Base-by-base conservation (phyloP, 1,140 invertebrate genomes). In the Antheraea mylitta region DNA sequence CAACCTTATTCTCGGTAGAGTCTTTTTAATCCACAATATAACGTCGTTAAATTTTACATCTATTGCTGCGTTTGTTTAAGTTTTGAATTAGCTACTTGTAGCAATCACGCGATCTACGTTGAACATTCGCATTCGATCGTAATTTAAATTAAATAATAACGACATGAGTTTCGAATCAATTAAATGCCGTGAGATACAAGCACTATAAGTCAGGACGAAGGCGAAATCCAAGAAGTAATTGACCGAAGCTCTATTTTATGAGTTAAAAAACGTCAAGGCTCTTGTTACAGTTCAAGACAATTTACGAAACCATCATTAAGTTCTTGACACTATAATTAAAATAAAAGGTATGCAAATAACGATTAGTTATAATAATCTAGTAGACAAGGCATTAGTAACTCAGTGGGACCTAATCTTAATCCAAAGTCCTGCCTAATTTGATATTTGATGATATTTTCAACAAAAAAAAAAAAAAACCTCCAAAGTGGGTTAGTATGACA, bases 151-250 rank as follows among this genome's bases (percentile, higher is more conserved):
- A 61, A 70, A 66, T 69, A 85, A 83, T 85, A 84, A 74, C 70
- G 66, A 67, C 71, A 72, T 72, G 75, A 75, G 76, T 72, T 75
- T 59, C 75, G 75, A 82, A 86, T 86, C 82, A 87, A 87, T 87
- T 87, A 86, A 86, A 83, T 84, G 79, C 78, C 76, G 85, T 87
- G 77, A 82, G 82, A 87, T 85, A 81, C 81, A 81, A 78, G 82
- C 79, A 81, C 76, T 83, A 83, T 80, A 83, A 81, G 75, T 81
- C 83, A 83, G 82, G 76, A 74, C 75, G 80, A 77, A 79, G 73
- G 81, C 79, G 81, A 84, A 85, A 85, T 87, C 78, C 78, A 81
- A 82, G 82, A 83, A 85, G 83, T 82, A 85, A 87, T n/a, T 83
- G 83, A 83, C 77, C 78, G 76, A 73, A 75, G 73, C 69, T 73